Base-by-base conservation (phyloP, 2,888 invertebrate species). In the Heliothis peltigera region DNA sequence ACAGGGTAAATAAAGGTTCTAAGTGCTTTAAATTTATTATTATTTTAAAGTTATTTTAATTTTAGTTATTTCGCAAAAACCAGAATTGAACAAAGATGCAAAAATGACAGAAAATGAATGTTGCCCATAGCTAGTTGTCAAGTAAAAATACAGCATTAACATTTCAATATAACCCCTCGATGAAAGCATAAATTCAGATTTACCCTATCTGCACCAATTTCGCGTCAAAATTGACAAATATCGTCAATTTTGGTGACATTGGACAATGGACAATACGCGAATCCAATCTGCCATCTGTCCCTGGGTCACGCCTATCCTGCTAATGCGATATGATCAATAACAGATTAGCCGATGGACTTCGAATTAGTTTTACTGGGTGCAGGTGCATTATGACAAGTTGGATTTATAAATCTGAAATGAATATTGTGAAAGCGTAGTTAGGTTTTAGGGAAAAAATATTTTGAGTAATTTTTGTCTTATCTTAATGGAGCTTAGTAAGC, bases 191-290 rank as follows among this genome's bases (percentile, higher is more conserved):
- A 76, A 72, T 64, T 55, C 70, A 60, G 80, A 79, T 89, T 90
- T 90, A 85, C 89, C 84, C 86, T 75, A 90, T 88, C 82, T 77
- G 83, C 83, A 70, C 79, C 70, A 83, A 90, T 88, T 92, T 89
- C 76, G 83, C 85, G 89, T 90, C 89, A 88, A 84, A 86, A 70
- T 79, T 92, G 91, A 89, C 91, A 86, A 89, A 89, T 89, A 84
- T 84, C 85, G 82, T 69, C 79, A 84, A 87, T 84, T 89, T 87
- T 84, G 77, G 73, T 83, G 74, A 68, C 66, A 63, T 74, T 61
- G 39, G n/a, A 39, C 39, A 39, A 53, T 67, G 79, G 75, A 83
- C 84, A 87, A 84, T 81, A 75, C 76, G 74, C 77, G 81, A 80
- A 81, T 77, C 86, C 75, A 86, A 88, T 83, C 57, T 52, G 83